Evolutionary conservation across 30 jellyfish, hydroid and myxozoan species (phyloP), one percentile per base, ranked within the genome.

Genomic region (Aurelia sp.): DNA sequence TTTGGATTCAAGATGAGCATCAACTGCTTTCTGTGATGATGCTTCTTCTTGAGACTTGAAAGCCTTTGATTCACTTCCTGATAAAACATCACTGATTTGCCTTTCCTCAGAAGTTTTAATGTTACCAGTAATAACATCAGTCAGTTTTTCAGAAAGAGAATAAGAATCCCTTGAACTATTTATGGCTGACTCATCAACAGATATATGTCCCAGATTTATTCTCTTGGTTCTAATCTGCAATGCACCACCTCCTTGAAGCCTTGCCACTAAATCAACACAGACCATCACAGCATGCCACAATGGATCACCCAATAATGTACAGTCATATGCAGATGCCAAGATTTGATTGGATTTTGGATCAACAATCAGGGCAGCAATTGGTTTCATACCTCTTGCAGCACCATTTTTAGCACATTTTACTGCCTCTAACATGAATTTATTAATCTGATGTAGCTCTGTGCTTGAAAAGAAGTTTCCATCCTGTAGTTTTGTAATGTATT

Each of bases 171-270:
- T 37, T 1, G 10, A 37, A 10, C 10, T 1, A 9, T 37, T 37
- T 37, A 37, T 7, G 10, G 50, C 50, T 37, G 10, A 37, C 50
- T 0, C 50, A 37, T 1, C 50, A 37, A 37, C 50, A 37, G 50
- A 37, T 37, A 72, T 1, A 53, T 16, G 22, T 10, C 83, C 83
- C 57, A 7, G 33, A 22, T 74, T 23, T 7, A 62, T 51, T 9
- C 59, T 23, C 64, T 74, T 63, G 22, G 17, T 4, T 10, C 23
- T 79, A 19, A 83, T 59, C 13, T 59, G 71, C 2, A 76, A 79
- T 17, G 96, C 96, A 15, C 98, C 98, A 22, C 98, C 97, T 9
- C 88, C 89, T 81, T 92, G 98, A 51, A 35, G 76, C 58, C 53
- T 53, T n/a, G 98, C 95, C 35, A 92, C 86, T 88, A 86, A 31